Base-by-base conservation (phyloP, 2,113 vertebrate species). In the Antechinus stuartii region DNA sequence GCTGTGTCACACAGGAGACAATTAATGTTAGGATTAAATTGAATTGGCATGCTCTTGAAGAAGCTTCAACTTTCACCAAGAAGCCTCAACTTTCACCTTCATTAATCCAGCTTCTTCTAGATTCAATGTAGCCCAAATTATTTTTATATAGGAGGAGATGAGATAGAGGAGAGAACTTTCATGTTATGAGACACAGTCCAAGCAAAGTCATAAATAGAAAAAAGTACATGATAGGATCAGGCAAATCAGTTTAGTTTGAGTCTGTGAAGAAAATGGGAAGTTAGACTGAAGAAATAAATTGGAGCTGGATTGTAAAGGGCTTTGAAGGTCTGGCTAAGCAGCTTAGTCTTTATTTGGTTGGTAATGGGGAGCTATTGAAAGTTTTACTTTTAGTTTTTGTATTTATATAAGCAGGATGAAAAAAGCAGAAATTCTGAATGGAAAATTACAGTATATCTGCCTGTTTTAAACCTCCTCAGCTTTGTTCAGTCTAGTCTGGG, bases 401-500 rank as follows among this genome's bases (percentile, higher is more conserved):
- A 52, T 52, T 52, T 52, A 11, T 52, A 52, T 52, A 25, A 76
- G 68, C 6, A 84, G 7, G 14, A 76, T 35, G n/a, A 42, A n/a
- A n/a, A n/a, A 84, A 23, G 68, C 7, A 84, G 68, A 84, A 19
- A 42, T 84, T 35, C 68, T 8, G 7, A 19, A 84, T 42, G 68
- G 68, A 84, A 84, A 84, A 42, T 84, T 84, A 84, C 7, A 42
- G 16, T 42, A 16, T 8, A 84, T 84, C 68, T 84, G 68, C n/a
- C 55, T 92, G 11, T 90, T 95, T 47, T 42, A 94, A 11, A 91
- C 42, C 49, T 93, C 54, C 9, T 93, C 89, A n/a, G 6, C 16
- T 96, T 96, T 95, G 68, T 42, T 91, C 91, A 84, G 16, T 93
- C 94, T 96, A 93, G 35, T 26, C 57, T 16, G 4, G 1, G 94